Percentiles rank a stretch among this genome's conserved stretches.
Conservation (phyloP, 2,797 vertebrate genomes). For the Pipistrellus kuhlii region DNA sequence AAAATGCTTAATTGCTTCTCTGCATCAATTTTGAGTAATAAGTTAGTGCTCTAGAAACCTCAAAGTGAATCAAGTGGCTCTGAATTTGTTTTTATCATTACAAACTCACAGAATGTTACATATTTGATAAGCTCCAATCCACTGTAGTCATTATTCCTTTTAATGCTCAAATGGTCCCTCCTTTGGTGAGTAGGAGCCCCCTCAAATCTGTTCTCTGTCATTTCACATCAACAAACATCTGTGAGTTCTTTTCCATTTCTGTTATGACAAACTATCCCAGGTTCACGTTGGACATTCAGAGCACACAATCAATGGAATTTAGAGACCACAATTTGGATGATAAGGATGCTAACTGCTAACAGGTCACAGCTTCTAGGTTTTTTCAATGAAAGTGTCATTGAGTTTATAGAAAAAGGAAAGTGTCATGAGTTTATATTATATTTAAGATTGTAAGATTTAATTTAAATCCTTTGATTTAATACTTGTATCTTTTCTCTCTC, state of each 20-base stretch:
- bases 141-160: neutral
- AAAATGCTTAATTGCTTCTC: neutral
- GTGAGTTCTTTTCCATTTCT: neutral
- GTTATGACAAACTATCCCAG: neutral
- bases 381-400: neutral
- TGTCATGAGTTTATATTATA: conserved; percentile 1
- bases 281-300: neutral
- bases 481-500: neutral
- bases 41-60: neutral
- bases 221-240: neutral
- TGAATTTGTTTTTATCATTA: neutral
- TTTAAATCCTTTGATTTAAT: conserved; percentile 17
- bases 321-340: neutral
- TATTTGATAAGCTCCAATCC: neutral
- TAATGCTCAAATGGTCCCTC: neutral
- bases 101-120: neutral
- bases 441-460: conserved; percentile 9
- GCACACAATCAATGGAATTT: neutral
- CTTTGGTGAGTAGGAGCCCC: neutral
- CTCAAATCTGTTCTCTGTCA: neutral
- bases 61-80: neutral
- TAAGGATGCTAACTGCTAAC: neutral
- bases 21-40: conserved; percentile 18
- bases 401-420: neutral
- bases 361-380: neutral